These are phyloP conservation scores for Leptinotarsa peninsularis DNA, from an alignment of 2,888 invertebrate genomes.

Conservation along the genomic window DNA sequence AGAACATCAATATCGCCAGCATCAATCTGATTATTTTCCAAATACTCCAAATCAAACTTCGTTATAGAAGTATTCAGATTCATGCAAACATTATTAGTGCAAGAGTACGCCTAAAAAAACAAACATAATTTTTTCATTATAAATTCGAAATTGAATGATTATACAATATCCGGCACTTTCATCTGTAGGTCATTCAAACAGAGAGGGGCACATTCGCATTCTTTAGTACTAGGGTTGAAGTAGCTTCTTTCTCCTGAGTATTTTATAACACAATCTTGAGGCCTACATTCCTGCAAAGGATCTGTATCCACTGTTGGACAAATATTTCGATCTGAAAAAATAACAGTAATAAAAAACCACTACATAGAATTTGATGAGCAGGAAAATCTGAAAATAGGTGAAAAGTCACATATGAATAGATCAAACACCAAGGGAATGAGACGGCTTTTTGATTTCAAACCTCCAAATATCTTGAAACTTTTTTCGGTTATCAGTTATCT, in stretches of 20 bases:
- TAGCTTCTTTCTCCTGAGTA: conserved; percentile 69
- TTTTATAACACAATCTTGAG: conserved; percentile 69
- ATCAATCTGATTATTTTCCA: conserved; percentile 50
- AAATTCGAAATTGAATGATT: not conserved
- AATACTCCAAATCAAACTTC: conserved; percentile 54
- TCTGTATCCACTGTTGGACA: conserved; percentile 66
- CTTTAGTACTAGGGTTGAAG: conserved; percentile 63
- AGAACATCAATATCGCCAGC: conserved; percentile 22
- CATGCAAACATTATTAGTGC: conserved; percentile 63
- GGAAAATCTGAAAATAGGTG: not conserved
- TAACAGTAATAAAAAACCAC: not conserved
- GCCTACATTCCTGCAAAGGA: conserved; percentile 67
- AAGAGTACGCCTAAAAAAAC: conserved; percentile 60
- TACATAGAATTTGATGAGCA: no score
- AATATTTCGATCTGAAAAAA: conserved; percentile 30
- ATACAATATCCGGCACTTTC: conserved; percentile 36
- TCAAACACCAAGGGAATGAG: no score
- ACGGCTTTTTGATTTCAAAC: no score
- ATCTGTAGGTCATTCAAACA: conserved; percentile 58
- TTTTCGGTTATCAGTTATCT: no score
- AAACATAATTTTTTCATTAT: conserved; percentile 5
- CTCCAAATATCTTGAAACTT: no score
- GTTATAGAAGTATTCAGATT: conserved; percentile 61
- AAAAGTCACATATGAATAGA: no score
- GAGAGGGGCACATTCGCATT: conserved; percentile 62